Evolutionary conservation across 2,888 invertebrate species (phyloP).

Genomic region (Chromoteleia sp.): DNA sequence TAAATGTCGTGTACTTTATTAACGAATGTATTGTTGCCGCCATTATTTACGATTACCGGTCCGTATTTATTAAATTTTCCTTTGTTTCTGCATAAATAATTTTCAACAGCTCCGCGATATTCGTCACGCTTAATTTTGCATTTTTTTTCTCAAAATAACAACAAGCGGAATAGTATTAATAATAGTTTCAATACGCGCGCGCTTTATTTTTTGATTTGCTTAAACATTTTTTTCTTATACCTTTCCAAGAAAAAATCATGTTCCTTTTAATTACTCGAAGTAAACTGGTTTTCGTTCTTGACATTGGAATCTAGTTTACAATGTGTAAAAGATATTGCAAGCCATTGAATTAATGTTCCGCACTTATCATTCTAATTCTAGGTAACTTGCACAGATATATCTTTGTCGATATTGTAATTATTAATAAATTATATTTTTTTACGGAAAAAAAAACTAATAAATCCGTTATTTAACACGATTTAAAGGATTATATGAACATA

Average conservation of each 20-base stretch:
- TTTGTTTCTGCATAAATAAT: slow-evolving; percentile 12
- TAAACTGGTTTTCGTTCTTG: slow-evolving; percentile 56
- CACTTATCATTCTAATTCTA: slow-evolving; percentile 39
- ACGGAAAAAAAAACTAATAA: no score
- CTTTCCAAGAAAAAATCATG: not conserved
- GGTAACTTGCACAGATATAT: slow-evolving; percentile 34
- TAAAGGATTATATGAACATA: no score
- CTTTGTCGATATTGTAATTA: slow-evolving; percentile 14
- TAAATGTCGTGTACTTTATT: slow-evolving; percentile 44
- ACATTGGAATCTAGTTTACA: slow-evolving; percentile 50
- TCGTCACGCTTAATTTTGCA: slow-evolving; percentile 4
- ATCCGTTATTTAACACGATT: not conserved
- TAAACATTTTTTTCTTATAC: not conserved
- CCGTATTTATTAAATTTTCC: slow-evolving; percentile 26
- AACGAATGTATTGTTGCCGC: slow-evolving; percentile 25
- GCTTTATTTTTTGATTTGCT: slow-evolving; percentile 5
- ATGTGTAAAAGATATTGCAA: slow-evolving; percentile 31
- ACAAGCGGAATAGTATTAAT: not conserved
- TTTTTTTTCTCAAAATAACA: no score
- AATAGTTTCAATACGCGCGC: not conserved
- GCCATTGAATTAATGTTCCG: slow-evolving; percentile 34
- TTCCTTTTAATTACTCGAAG: slow-evolving; percentile 30
- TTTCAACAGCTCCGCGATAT: slow-evolving; percentile 2
- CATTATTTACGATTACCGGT: slow-evolving; percentile 26
- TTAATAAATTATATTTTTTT: slow-evolving; percentile 21